A percentile compares a stretch with the other conserved stretches of the same genome.
These are phyloP conservation scores for Columba livia DNA, from an alignment of 2,113 vertebrate genomes.

Conservation along the genomic window DNA sequence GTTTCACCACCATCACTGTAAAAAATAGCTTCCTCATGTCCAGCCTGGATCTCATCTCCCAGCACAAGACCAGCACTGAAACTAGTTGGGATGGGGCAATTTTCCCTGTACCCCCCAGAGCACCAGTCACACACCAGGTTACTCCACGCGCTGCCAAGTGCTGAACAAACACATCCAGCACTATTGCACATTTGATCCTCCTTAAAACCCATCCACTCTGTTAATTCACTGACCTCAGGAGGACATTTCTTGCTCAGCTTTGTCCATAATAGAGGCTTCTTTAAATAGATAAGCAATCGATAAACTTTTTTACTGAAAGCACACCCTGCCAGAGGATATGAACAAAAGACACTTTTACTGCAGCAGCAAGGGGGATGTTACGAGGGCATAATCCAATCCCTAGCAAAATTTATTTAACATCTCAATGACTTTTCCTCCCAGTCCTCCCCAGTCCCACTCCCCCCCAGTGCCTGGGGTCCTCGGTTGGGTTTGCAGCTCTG, in stretches of 20 bases:
- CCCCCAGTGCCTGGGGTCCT: neutral
- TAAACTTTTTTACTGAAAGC: slow-evolving; percentile 3
- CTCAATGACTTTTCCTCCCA: neutral
- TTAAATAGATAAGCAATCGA: slow-evolving; percentile 48
- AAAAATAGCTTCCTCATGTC: no score
- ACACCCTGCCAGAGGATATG: neutral
- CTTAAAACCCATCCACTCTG: neutral
- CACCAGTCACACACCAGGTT: neutral
- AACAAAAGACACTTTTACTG: neutral
- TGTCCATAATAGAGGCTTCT: neutral
- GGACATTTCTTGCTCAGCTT: slow-evolving; percentile 50
- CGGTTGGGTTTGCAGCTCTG: neutral
- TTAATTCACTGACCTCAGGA: neutral
- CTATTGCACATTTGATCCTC: neutral
- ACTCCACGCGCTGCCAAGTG: neutral
- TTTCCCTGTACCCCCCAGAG: neutral
- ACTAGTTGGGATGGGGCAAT: neutral
- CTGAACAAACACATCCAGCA: neutral
- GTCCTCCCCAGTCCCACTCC: neutral
- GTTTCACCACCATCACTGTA: no score
- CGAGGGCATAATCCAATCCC: slow-evolving; percentile 1
- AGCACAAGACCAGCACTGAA: neutral
- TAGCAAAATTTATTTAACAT: slow-evolving; percentile 54
- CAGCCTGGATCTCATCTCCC: neutral
- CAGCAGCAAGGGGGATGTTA: neutral